phyloP scores from a whole-genome alignment of 2,797 vertebrate genomes.

The Hippopotamyrus pictus region DNA sequence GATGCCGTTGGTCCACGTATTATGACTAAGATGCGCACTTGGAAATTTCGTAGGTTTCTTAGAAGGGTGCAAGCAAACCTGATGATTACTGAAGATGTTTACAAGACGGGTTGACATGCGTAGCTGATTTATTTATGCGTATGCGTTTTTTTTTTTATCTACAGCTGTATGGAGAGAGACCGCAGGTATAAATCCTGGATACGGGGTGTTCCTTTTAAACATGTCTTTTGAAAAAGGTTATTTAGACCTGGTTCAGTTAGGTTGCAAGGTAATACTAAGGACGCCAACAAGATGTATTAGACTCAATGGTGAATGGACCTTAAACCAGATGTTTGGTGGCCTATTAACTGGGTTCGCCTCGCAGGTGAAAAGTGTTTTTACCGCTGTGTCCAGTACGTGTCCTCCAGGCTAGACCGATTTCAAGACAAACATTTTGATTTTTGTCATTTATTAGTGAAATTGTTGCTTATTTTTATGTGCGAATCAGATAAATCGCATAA shows the following conservation, averaged over 20 bases:
- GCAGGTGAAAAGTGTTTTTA: neutral
- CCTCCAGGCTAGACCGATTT: neutral
- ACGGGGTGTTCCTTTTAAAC: neutral
- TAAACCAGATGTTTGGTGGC: neutral
- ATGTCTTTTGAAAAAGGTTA: neutral
- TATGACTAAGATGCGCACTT: constrained; percentile 28
- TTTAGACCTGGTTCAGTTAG: neutral
- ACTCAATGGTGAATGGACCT: neutral
- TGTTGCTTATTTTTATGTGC: neutral
- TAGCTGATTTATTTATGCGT: neutral
- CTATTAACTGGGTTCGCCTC: neutral
- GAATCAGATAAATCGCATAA: neutral
- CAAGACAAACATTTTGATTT: neutral
- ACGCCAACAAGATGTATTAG: neutral
- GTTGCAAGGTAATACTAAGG: neutral
- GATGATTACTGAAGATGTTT: neutral
- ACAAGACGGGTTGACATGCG: neutral
- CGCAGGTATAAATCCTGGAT: neutral
- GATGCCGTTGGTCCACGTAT: neutral
- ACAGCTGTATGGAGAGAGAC: neutral
- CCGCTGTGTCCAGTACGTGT: neutral
- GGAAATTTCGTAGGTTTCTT: constrained; percentile 29
- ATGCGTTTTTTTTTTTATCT: neutral
- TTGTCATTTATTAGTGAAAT: neutral
- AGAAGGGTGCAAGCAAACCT: constrained; percentile 36